Evolutionary conservation across 2,113 vertebrate species (phyloP).

Genomic region (Charadrius vociferus): DNA sequence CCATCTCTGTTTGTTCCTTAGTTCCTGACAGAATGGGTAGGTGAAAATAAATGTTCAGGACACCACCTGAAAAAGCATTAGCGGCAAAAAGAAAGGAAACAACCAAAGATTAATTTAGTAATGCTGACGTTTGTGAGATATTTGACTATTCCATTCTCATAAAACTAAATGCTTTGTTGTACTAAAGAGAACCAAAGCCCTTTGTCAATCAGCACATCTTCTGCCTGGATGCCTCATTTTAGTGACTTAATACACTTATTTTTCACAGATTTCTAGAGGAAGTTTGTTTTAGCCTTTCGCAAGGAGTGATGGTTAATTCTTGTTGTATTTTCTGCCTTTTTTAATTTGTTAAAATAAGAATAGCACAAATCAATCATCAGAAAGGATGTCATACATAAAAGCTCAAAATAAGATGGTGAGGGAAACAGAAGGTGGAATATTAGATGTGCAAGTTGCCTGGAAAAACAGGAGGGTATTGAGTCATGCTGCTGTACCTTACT

Average conservation of each 20-base stretch:
- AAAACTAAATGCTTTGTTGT: neutral
- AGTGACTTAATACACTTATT: neutral
- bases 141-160: neutral
- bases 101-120: neutral
- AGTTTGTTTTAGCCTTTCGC: neutral
- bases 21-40: neutral
- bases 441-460: neutral
- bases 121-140: neutral
- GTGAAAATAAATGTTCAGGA: neutral
- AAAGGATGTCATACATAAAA: constrained; percentile 1
- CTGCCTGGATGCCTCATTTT: neutral
- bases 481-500: neutral
- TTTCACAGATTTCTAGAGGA: neutral
- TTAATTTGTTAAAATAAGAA: constrained; percentile 36
- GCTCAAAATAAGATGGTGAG: neutral
- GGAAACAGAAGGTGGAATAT: neutral
- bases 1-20: neutral
- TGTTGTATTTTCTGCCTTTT: constrained; percentile 28
- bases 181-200: neutral
- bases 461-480: neutral
- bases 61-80: neutral
- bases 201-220: neutral
- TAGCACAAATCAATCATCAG: constrained; percentile 41
- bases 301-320: neutral
- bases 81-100: neutral